These are phyloP conservation scores for Callaeas wilsoni DNA, from an alignment of 2,113 vertebrate genomes.

Conservation along the genomic window DNA sequence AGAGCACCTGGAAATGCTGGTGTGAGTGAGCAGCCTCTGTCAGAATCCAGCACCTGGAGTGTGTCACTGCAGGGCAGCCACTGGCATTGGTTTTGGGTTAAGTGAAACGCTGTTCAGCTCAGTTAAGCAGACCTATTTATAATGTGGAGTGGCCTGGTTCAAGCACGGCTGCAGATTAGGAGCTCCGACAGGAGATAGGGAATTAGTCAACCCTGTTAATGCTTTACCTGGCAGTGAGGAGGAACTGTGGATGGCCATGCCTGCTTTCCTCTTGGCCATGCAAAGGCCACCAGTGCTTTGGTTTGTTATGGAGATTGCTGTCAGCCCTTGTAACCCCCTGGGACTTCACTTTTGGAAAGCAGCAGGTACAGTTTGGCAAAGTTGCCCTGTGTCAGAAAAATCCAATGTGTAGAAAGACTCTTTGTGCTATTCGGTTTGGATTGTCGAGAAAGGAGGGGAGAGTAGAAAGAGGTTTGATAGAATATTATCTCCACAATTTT, in stretches of 20 bases:
- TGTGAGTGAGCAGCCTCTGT: neutral
- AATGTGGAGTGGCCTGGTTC: neutral
- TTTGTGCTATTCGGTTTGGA: neutral
- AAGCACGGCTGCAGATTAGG: neutral
- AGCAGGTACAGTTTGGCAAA: neutral
- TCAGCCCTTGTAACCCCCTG: neutral
- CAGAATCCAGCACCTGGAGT: neutral
- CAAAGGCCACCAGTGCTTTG: neutral
- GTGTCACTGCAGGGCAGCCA: neutral
- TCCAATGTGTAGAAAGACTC: neutral
- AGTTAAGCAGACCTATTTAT: neutral
- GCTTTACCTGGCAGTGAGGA: too few species aligned
- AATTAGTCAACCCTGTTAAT: too few species aligned
- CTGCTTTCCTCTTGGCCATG: neutral
- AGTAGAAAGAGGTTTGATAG: neutral
- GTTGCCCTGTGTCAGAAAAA: neutral
- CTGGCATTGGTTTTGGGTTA: neutral
- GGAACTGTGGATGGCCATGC: neutral
- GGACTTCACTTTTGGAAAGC: neutral
- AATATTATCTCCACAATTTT: neutral
- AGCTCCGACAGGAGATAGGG: neutral
- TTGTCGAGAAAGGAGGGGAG: neutral
- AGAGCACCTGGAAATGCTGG: neutral
- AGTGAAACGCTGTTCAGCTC: neutral
- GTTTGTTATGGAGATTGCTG: neutral